A percentile compares a stretch with the other conserved stretches of the same genome.
phyloP scores from a whole-genome alignment of 2,797 vertebrate genomes.

The Schizopygopsis malacanthus region DNA sequence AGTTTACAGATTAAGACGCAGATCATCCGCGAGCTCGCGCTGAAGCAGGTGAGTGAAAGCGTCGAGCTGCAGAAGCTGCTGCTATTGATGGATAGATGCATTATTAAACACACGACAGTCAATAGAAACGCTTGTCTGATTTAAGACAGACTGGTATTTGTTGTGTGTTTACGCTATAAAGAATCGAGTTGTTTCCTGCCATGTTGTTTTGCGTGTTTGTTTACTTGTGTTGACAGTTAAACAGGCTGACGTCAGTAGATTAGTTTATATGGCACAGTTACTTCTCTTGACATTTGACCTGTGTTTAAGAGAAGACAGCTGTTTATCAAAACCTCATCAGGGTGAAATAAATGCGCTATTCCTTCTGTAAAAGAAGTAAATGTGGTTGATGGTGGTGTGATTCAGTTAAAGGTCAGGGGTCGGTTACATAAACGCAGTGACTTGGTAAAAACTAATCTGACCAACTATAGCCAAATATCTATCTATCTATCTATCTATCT shows the following conservation, averaged over 20 bases:
- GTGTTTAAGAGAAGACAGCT: background rate
- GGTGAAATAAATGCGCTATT: background rate
- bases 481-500: no score
- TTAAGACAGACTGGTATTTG: background rate
- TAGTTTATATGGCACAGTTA: background rate
- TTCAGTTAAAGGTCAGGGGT: background rate
- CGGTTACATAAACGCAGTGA: background rate
- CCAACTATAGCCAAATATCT: background rate
- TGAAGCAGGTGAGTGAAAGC: background rate
- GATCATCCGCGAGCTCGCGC: background rate
- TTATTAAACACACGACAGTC: background rate
- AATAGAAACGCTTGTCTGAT: background rate
- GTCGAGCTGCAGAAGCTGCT: background rate
- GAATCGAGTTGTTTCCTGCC: no score
- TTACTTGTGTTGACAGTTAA: background rate
- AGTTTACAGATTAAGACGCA: background rate
- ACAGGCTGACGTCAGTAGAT: background rate
- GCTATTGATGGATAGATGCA: background rate
- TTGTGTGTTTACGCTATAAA: background rate
- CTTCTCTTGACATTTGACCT: background rate
- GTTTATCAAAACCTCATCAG: background rate
- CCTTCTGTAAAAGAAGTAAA: background rate
- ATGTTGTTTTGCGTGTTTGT: background rate
- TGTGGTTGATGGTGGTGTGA: background rate
- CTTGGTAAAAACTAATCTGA: background rate